Evolutionary conservation across 2,888 invertebrate species (phyloP).

Genomic region (Chironomus riparius): DNA sequence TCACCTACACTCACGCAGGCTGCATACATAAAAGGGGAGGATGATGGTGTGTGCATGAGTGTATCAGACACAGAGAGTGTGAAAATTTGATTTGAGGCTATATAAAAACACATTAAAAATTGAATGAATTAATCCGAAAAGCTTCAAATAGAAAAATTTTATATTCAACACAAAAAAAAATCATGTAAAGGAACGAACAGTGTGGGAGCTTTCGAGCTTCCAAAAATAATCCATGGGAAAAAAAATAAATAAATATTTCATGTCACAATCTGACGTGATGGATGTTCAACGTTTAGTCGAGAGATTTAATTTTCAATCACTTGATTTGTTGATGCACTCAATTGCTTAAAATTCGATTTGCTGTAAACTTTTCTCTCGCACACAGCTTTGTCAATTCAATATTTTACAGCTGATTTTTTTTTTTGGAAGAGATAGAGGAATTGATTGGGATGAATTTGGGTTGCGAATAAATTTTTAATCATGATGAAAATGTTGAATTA

Average conservation of each 20-base stretch:
- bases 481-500: too few species aligned
- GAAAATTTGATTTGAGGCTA: slow-evolving; percentile 2
- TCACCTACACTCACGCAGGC: too few species aligned
- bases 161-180: too few species aligned
- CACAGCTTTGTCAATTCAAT: neutral
- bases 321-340: neutral
- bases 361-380: neutral
- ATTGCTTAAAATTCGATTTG: neutral
- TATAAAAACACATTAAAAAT: slow-evolving; percentile 1
- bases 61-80: neutral
- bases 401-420: neutral
- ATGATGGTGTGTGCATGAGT: neutral
- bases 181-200: too few species aligned
- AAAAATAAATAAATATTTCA: neutral
- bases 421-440: too few species aligned
- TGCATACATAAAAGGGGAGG: too few species aligned
- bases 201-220: too few species aligned
- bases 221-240: too few species aligned
- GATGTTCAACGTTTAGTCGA: slow-evolving; percentile 10
- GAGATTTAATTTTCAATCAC: slow-evolving; percentile 12
- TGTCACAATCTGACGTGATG: slow-evolving; percentile 5
- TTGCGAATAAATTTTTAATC: too few species aligned
- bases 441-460: too few species aligned
- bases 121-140: neutral
- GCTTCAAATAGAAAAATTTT: neutral